Conservation (phyloP, 1,140 invertebrate genomes). For the Pseudomyrmex cubaensis region DNA sequence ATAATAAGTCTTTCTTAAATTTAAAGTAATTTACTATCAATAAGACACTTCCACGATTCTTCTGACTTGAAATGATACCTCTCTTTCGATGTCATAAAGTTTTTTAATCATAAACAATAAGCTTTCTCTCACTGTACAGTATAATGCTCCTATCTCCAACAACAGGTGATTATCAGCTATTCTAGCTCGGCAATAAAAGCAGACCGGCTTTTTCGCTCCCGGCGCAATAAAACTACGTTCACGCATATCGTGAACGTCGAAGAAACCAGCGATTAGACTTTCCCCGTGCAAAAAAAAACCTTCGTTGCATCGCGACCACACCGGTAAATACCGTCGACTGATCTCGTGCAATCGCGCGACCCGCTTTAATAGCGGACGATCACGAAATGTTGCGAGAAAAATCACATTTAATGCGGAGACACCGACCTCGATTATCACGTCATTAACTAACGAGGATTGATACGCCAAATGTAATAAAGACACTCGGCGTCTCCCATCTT, state of each 20-base stretch:
- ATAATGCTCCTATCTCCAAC: conserved; percentile 3
- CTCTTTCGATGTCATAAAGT: conserved; percentile 11
- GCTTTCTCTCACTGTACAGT: conserved; percentile 24
- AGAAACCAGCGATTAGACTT: conserved; percentile 37
- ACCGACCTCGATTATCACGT: conserved; percentile 32
- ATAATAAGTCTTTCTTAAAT: neutral
- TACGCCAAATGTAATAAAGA: neutral
- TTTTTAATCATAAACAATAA: neutral
- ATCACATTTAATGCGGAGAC: neutral
- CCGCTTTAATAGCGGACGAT: neutral
- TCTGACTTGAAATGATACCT: neutral
- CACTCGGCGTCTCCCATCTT: conserved; percentile 1
- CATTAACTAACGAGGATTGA: conserved; percentile 38
- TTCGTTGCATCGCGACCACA: neutral
- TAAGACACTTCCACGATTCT: neutral
- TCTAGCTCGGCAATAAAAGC: neutral
- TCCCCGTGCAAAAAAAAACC: conserved; percentile 11
- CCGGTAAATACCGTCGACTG: conserved; percentile 16
- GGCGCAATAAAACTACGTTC: neutral
- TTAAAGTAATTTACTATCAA: neutral
- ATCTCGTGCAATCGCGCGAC: conserved; percentile 12
- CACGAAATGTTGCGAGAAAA: conserved; percentile 6
- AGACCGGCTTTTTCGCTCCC: conserved; percentile 3
- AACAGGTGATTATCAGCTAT: conserved; percentile 49
- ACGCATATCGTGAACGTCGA: neutral